Percentiles rank a stretch among this genome's conserved stretches.
These are phyloP conservation scores for Thysanoteuthis rhombus DNA, from an alignment of 2,888 invertebrate species.

Conservation along the genomic window DNA sequence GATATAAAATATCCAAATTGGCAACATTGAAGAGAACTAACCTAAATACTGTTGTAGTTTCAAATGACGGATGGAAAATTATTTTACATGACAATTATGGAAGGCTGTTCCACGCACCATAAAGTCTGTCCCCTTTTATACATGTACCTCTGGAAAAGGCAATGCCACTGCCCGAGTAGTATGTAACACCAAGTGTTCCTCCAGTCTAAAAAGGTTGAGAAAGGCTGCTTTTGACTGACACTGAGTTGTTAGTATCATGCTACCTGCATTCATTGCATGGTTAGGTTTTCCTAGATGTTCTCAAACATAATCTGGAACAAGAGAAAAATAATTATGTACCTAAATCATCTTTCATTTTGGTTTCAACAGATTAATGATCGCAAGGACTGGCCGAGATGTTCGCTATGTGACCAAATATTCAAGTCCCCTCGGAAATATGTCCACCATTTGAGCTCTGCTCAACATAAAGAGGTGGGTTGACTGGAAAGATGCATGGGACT, in stretches of 20 bases:
- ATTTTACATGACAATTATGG: too few species aligned
- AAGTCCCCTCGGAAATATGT: conserved; percentile 47
- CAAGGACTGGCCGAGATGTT: conserved; percentile 42
- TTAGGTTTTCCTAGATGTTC: not conserved
- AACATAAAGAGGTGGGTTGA: conserved; percentile 40
- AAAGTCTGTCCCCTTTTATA: too few species aligned
- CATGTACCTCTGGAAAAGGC: too few species aligned
- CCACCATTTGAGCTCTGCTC: conserved; percentile 43
- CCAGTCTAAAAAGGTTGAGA: too few species aligned
- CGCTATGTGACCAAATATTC: conserved; percentile 43
- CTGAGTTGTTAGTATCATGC: not conserved
- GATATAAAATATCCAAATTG: too few species aligned
- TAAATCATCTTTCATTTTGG: not conserved
- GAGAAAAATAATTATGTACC: not conserved
- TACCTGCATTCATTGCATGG: not conserved
- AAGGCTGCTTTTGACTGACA: not conserved
- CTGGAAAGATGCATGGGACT: not conserved
- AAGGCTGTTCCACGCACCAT: too few species aligned
- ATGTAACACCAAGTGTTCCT: too few species aligned
- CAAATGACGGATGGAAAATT: too few species aligned
- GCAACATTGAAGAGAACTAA: too few species aligned
- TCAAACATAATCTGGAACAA: not conserved
- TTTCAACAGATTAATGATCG: conserved; percentile 32
- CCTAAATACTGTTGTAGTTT: too few species aligned
- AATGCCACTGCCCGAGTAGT: too few species aligned